A percentile compares a stretch with the other conserved stretches of the same genome.
phyloP scores from a whole-genome alignment of 2,797 vertebrate genomes.

The Phaenicophaeus curvirostris region DNA sequence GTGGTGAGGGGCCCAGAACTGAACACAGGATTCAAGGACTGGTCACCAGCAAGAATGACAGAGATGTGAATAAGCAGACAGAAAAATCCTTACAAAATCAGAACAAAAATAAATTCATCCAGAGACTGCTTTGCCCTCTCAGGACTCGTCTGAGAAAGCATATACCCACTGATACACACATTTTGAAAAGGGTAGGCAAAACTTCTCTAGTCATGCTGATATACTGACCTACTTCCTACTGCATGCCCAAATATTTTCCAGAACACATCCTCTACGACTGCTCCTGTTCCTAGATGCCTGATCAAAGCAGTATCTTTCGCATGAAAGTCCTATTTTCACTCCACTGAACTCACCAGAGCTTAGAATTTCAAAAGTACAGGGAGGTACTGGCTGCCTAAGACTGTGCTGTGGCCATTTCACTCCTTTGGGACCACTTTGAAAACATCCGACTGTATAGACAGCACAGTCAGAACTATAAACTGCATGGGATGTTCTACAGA shows the following conservation, averaged over 20 bases:
- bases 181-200: neutral
- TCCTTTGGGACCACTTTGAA: neutral
- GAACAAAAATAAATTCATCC: neutral
- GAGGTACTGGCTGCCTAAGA: neutral
- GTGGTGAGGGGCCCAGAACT: too few species aligned
- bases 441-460: neutral
- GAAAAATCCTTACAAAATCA: neutral
- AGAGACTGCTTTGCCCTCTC: neutral
- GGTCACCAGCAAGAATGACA: neutral
- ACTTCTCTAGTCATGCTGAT: neutral
- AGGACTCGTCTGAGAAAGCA: neutral
- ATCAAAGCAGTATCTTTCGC: neutral
- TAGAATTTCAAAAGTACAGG: neutral
- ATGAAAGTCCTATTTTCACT: neutral
- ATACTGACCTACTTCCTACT: neutral
- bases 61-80: neutral
- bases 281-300: neutral
- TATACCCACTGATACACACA: neutral
- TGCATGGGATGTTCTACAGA: neutral
- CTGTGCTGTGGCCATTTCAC: neutral
- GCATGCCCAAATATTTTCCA: neutral
- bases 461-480: neutral
- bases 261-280: neutral
- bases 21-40: too few species aligned
- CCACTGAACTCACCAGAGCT: neutral